Evolutionary conservation across 1,140 invertebrate species (phyloP).

Genomic region (Bombus consobrinus): DNA sequence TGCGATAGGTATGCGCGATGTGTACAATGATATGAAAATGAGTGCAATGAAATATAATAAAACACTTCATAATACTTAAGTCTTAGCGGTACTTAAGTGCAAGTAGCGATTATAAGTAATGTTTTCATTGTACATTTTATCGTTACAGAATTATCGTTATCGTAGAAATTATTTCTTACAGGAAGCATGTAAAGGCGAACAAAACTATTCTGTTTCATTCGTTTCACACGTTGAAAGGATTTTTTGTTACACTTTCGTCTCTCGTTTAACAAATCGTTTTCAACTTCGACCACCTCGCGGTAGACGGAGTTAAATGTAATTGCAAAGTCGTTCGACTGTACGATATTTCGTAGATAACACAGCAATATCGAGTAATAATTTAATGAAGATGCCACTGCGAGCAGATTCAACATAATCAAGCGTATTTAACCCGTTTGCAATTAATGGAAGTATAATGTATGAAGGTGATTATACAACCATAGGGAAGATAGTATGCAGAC

Average conservation of each 20-base stretch:
- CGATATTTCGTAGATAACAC: slow-evolving; percentile 54
- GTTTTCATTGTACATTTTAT: slow-evolving; percentile 22
- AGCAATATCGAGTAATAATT: slow-evolving; percentile 68
- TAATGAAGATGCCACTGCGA: slow-evolving; percentile 34
- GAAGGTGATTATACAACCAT: slow-evolving; percentile 34
- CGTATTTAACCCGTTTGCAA: slow-evolving; percentile 42
- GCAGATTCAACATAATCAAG: slow-evolving; percentile 33
- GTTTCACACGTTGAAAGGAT: background rate
- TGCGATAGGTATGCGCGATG: slow-evolving; percentile 18
- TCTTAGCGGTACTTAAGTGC: slow-evolving; percentile 11
- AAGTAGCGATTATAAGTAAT: background rate
- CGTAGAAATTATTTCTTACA: background rate
- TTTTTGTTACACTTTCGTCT: background rate
- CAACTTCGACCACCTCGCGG: slow-evolving; percentile 2
- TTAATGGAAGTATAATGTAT: slow-evolving; percentile 38
- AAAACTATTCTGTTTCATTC: background rate
- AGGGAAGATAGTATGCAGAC: background rate
- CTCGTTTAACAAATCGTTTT: background rate
- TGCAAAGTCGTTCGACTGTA: slow-evolving; percentile 34
- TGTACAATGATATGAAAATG: slow-evolving; percentile 26
- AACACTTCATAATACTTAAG: slow-evolving; percentile 23
- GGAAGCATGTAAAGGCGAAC: background rate
- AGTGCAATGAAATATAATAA: slow-evolving; percentile 23
- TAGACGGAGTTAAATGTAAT: background rate
- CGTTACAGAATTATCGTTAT: background rate